These are phyloP conservation scores for Baccha elongata DNA, from an alignment of 2,888 invertebrate genomes.

Conservation along the genomic window DNA sequence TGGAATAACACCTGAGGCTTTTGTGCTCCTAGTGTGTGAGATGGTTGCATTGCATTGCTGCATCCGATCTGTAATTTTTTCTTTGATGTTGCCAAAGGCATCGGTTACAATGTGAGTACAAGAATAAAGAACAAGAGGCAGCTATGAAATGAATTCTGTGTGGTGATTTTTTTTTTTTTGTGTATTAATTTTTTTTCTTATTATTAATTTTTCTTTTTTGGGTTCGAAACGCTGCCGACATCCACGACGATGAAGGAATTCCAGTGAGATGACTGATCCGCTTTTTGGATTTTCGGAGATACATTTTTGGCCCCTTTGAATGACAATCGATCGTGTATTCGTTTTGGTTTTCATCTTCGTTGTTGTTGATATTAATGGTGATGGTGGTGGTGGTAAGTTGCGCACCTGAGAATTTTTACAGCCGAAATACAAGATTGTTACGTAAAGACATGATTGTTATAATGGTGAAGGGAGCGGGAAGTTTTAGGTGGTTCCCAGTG, in stretches of 20 bases:
- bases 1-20: constrained; percentile 73
- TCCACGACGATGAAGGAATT: constrained; percentile 57
- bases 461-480: constrained; percentile 45
- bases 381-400: constrained; percentile 45
- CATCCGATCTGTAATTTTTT: constrained; percentile 62
- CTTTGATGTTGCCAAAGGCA: constrained; percentile 69
- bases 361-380: background rate
- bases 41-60: constrained; percentile 54
- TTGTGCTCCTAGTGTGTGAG: constrained; percentile 64
- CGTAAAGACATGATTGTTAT: constrained; percentile 39
- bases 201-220: constrained; percentile 60
- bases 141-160: constrained; percentile 37
- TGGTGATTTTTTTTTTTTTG: constrained; percentile 37
- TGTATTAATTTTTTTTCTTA: constrained; percentile 20
- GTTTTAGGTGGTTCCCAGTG: constrained; percentile 41
- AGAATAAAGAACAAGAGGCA: constrained; percentile 24
- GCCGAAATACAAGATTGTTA: constrained; percentile 44
- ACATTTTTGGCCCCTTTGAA: constrained; percentile 60
- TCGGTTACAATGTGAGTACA: constrained; percentile 72
- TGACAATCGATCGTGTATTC: constrained; percentile 62
- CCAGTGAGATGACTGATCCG: constrained; percentile 72
- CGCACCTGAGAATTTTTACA: constrained; percentile 72
- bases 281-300: constrained; percentile 69
- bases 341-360: constrained; percentile 6
- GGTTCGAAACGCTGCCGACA: constrained; percentile 62